Evolutionary conservation across 2,113 vertebrate genomes (phyloP).

Genomic region (Setophaga coronata): DNA sequence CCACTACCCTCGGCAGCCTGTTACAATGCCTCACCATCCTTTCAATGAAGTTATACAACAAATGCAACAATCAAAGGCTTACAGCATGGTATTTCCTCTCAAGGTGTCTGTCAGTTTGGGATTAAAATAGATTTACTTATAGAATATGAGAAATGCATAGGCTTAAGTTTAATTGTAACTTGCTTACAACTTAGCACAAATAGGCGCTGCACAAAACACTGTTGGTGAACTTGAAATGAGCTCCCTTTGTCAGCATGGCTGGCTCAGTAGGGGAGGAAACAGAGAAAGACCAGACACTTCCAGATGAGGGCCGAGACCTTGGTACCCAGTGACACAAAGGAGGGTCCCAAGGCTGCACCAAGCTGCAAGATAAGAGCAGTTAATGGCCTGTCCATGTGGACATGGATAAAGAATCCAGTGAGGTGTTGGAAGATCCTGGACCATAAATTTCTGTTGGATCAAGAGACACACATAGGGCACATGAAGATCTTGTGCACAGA

Average conservation of each 20-base stretch:
- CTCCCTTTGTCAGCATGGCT: not conserved
- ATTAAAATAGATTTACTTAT: not conserved
- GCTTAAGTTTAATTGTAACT: not conserved
- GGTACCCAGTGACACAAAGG: not conserved
- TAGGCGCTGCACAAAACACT: not conserved
- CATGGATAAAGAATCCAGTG: not conserved
- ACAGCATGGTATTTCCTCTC: not conserved
- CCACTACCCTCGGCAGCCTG: not conserved
- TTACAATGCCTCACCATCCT: not conserved
- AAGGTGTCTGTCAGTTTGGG: not conserved
- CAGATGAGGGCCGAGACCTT: not conserved
- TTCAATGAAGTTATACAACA: not conserved
- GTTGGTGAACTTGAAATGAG: not conserved
- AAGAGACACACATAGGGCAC: accelerated
- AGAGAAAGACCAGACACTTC: not conserved
- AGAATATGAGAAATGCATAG: not conserved
- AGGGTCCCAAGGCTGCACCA: not conserved
- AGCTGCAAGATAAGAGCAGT: not conserved
- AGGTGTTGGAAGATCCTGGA: not conserved
- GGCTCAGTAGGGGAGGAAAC: not conserved
- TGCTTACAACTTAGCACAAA: accelerated
- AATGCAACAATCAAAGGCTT: not conserved
- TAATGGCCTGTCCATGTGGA: not conserved
- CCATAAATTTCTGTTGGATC: not conserved
- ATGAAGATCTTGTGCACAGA: not conserved